Conservation (phyloP, 2,888 invertebrate species). For the Machimus rusticus region DNA sequence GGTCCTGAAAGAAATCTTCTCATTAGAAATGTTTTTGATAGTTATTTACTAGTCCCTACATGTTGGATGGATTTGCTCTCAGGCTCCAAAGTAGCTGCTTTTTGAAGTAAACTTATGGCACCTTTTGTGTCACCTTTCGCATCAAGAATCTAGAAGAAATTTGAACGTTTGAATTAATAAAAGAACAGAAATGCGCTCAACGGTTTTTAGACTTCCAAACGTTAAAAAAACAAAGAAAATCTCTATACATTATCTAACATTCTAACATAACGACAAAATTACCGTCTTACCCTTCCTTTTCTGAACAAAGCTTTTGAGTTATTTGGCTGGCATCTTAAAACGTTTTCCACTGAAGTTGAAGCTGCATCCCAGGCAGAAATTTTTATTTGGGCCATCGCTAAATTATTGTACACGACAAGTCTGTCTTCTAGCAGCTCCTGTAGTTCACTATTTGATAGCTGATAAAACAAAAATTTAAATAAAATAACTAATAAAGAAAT, state of each 20-base stretch:
- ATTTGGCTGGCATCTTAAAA: constrained; percentile 81
- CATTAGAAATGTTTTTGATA: not conserved
- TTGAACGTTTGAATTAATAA: not conserved
- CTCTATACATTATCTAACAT: too few species aligned
- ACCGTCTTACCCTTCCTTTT: constrained; percentile 71
- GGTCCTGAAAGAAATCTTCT: constrained; percentile 58
- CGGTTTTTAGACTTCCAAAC: not conserved
- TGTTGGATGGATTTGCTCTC: constrained; percentile 69
- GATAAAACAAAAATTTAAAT: not conserved
- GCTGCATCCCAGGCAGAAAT: constrained; percentile 86
- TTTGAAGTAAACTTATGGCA: constrained; percentile 72
- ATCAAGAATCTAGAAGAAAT: constrained; percentile 67
- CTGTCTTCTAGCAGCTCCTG: constrained; percentile 79
- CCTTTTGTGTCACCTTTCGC: constrained; percentile 74
- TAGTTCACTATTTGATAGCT: constrained; percentile 66
- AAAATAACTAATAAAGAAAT: not conserved
- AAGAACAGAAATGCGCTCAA: too few species aligned
- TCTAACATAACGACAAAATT: not conserved
- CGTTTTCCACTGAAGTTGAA: constrained; percentile 81
- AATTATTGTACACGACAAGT: constrained; percentile 86
- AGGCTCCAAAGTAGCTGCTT: constrained; percentile 72
- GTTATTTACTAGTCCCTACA: constrained; percentile 48
- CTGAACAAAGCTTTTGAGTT: constrained; percentile 92
- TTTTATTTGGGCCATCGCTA: constrained; percentile 92
- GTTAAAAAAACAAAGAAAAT: not conserved